Evolutionary conservation across 2,797 vertebrate species (phyloP), one percentile per base, ranked within the genome.

Genomic region (Philypnodon macrostomus): DNA sequence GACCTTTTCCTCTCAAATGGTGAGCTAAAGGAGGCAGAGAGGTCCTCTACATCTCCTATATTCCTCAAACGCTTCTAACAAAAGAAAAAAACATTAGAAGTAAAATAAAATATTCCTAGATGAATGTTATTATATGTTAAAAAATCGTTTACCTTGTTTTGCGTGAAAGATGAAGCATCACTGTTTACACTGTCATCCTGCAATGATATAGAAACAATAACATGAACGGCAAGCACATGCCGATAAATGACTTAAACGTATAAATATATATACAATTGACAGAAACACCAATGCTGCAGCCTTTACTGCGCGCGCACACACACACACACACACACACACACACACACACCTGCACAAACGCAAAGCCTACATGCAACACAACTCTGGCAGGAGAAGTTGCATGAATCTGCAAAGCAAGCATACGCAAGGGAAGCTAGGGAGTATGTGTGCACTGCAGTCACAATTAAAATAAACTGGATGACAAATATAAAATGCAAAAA

Each of bases 101-200:
- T n/a, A n/a, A n/a, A n/a, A n/a, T n/a, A n/a, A n/a, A n/a, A n/a
- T n/a, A n/a, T n/a, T n/a, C n/a, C n/a, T n/a, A n/a, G n/a, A n/a
- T n/a, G n/a, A n/a, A n/a, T n/a, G n/a, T n/a, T n/a, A n/a, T n/a
- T n/a, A n/a, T n/a, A n/a, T n/a, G n/a, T n/a, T n/a, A n/a, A n/a
- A n/a, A n/a, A n/a, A n/a, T n/a, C n/a, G n/a, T n/a, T n/a, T n/a
- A 90, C 88, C 89, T 90, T 85, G 10, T 64, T 26, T 30, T 90
- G 70, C 8, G 60, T 30, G 30, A 55, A 80, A 23, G 54, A 69
- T 4, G 77, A 77, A 3, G 32, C 40, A 0, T 67, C 63, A 1
- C 38, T 26, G 7, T 56, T 76, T 40, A 81, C 71, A 36, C 62
- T 70, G 29, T 75, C 75, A 11, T 75, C 76, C 85, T 85, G 67